A percentile compares a stretch with the other conserved stretches of the same genome.
These are phyloP conservation scores for Ypsolopha sequella DNA, from an alignment of 2,888 invertebrate species.

Conservation along the genomic window DNA sequence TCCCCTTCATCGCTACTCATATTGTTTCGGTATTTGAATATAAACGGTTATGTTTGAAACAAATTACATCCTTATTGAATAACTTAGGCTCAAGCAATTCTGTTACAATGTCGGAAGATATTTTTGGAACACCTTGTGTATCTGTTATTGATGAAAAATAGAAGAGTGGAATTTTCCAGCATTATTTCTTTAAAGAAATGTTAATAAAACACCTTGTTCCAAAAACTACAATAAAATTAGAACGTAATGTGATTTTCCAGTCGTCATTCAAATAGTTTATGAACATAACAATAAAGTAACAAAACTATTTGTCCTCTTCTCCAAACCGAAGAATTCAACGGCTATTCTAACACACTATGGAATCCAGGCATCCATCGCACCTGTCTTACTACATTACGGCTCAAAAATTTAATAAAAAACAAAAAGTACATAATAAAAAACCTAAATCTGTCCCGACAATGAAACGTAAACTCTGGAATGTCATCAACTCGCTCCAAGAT, in stretches of 20 bases:
- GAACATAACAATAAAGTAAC: too few species aligned
- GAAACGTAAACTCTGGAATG: constrained; percentile 14
- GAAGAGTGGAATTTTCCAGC: not conserved
- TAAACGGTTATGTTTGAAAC: not conserved
- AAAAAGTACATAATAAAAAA: constrained; percentile 3
- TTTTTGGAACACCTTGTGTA: not conserved
- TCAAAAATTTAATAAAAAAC: not conserved
- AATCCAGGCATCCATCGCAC: not conserved
- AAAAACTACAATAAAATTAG: not conserved
- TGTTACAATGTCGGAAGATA: not conserved
- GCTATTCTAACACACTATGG: not conserved
- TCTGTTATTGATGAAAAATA: not conserved
- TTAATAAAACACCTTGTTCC: not conserved
- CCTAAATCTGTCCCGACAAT: constrained; percentile 13
- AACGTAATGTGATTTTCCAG: not conserved
- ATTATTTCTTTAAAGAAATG: not conserved
- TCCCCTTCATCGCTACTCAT: not conserved
- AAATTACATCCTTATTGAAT: constrained; percentile 1
- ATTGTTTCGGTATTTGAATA: constrained; percentile 1
- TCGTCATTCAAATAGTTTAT: too few species aligned
- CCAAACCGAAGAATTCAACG: not conserved
- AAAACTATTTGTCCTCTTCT: not conserved
- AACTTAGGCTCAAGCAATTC: not conserved
- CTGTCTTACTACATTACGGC: not conserved
- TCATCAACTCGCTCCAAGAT: constrained; percentile 13